Evolutionary conservation across 2,113 vertebrate genomes (phyloP), one percentile per base, ranked within the genome.

Genomic region (Crotalus tigris): DNA sequence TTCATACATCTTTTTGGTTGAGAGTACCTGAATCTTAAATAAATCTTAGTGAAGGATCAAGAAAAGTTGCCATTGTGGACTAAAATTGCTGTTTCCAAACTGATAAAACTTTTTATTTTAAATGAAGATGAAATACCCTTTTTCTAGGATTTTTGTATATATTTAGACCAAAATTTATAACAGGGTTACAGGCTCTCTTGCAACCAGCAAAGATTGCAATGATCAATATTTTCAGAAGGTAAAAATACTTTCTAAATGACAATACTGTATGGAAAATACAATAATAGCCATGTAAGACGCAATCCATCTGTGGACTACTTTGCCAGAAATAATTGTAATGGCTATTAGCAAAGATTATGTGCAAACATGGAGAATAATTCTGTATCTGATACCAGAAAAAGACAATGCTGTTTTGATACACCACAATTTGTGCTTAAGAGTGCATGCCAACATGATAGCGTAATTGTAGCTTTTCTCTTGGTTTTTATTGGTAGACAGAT

Each of bases 1-100:
- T 96, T 96, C 94, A 92, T 96, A 15, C 94, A 87, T 91, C 95
- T 87, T 96, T n/a, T 85, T 6, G n/a, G n/a, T 33, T 51, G 17
- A 13, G 3, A 23, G 33, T 58, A 54, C n/a, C 39, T 13, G 53
- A 3, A 89, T n/a, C 51, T 19, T 26, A 81, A 26, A 26, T 64
- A 53, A 33, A 53, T 44, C 3, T 88, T 81, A 44, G 75, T 81
- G 17, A 33, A 39, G 2, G 33, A 33, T 75, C 5, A 44, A 44
- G 17, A n/a, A 88, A 69, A 64, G 33, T n/a, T 46, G 13, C 51
- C 12, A 29, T 54, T 44, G 17, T 46, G 26, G 51, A 57, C 51
- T 89, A n/a, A 59, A 61, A 24, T 13, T 49, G 8, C n/a, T 46
- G 49, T 89, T 81, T 54, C 23, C 55, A 44, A 26, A 92, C 4